Base-by-base conservation (phyloP, 2,888 invertebrate genomes). In the Phalangium opilio region DNA sequence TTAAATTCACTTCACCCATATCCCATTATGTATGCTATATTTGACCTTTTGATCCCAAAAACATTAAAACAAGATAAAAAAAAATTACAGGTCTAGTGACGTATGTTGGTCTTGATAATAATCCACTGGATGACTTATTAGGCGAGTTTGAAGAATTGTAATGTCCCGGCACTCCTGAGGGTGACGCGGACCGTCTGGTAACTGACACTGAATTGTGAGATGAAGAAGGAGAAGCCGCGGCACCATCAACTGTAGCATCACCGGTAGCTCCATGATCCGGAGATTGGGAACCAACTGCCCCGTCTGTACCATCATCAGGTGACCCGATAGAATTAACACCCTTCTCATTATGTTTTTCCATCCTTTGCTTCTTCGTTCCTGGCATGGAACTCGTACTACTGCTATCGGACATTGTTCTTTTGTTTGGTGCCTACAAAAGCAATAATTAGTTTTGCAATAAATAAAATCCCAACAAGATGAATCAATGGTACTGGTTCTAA, bases 61-160 rank as follows among this genome's bases (percentile, higher is more conserved):
- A 27, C 27, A 27, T 27, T 27, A 27, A 27, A 27, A 27, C 27
- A 27, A 27, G 27, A 27, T 27, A 27, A 27, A 27, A 27, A 33
- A 27, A 8, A 76, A 79, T 78, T 67, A 81, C 81, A 57, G 80
- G 79, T 68, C 76, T 72, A 57, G 75, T 67, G 48, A 79, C 73
- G 59, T 76, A 75, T 10, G 78, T 73, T 0, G 81, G 81, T 53
- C 81, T 73, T 58, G 80, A 76, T 56, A 81, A 67, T 57, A 82
- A 58, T 49, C 71, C 72, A 48, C 51, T 54, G 34, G 68, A 61
- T 57, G 62, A 75, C 73, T 61, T 76, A 64, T 64, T 75, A 71
- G 61, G 60, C 40, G 56, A 57, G 21, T 41, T 48, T 49, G 59
- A 58, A 51, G 60, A 60, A 19, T 53, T 50, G 14, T 38, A 44